Percentiles rank a stretch among this genome's conserved stretches.
Conservation (phyloP, 2,113 vertebrate genomes). For the Upupa epops region DNA sequence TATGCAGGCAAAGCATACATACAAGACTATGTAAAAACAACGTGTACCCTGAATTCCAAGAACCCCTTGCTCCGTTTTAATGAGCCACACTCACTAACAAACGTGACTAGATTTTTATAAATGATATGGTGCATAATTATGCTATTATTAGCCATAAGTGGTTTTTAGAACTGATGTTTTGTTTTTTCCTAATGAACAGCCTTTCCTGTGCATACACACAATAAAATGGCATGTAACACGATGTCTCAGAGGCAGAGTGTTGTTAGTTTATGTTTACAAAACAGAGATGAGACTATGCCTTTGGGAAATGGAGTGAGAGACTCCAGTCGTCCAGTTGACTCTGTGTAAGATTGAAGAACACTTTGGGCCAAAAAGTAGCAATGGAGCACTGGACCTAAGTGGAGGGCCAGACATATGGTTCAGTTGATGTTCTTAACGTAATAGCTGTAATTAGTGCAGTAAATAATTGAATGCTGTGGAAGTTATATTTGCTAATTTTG, state of each 20-base stretch:
- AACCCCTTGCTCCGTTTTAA: too few species aligned
- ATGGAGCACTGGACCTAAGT: neutral
- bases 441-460: neutral
- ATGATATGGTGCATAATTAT: neutral
- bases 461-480: neutral
- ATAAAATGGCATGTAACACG: neutral
- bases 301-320: neutral
- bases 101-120: neutral
- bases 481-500: neutral
- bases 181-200: constrained; percentile 24
- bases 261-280: neutral
- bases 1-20: too few species aligned
- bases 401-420: neutral
- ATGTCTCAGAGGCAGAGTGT: neutral
- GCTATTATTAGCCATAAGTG: constrained; percentile 17
- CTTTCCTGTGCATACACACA: neutral
- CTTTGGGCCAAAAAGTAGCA: neutral
- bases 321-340: neutral
- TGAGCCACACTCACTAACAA: too few species aligned
- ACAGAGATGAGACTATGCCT: neutral
- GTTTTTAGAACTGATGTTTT: constrained; percentile 27
- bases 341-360: neutral
- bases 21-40: too few species aligned
- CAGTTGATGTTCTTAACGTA: neutral
- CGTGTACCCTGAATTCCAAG: too few species aligned